Evolutionary conservation across 2,113 vertebrate genomes (phyloP), one percentile per base, ranked within the genome.

Genomic region (Notiomystis cincta): DNA sequence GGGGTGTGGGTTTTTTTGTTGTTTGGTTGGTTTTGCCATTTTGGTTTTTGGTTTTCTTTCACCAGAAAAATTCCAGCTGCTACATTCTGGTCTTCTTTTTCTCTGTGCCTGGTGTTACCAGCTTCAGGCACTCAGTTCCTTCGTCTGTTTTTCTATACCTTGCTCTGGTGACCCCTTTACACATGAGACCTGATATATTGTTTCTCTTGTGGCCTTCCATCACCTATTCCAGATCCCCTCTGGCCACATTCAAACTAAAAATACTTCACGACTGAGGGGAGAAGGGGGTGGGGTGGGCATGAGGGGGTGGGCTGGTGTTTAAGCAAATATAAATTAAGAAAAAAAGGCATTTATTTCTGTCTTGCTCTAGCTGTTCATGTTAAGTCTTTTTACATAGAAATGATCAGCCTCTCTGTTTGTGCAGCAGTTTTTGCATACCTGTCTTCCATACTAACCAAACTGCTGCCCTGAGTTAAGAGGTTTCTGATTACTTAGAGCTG

Each of bases 111-210:
- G 50, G 54, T 50, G 35, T 48, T 35, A 82, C 13, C 53, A 82
- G 28, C 20, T 69, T 72, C n/a, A 82, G 87, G 70, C 27, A 24
- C 23, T 47, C 37, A 17, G 4, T 70, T 88, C 24, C 42, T 90
- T 42, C 10, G 16, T 22, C 24, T 80, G 0, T 70, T 85, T 87
- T 85, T 33, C 64, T 47, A 1, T 50, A 9, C 8, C 27, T 61
- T 82, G 38, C 38, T 69, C 70, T 82, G 28, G 9, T 72, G 48
- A 75, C 9, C 14, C 21, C 51, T 66, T 80, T 76, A 60, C 19
- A 37, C 2, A 3, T 2, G 12, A 2, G 0, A 38, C 13, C 48
- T 88, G 10, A 31, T 77, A 9, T 0, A 7, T 10, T 79, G 25
- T 64, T 89, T 60, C 44, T 67, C n/a, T 51, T 51, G 37, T 40